Evolutionary conservation across 2,888 invertebrate species (phyloP).

Genomic region (Tenodera sinensis): DNA sequence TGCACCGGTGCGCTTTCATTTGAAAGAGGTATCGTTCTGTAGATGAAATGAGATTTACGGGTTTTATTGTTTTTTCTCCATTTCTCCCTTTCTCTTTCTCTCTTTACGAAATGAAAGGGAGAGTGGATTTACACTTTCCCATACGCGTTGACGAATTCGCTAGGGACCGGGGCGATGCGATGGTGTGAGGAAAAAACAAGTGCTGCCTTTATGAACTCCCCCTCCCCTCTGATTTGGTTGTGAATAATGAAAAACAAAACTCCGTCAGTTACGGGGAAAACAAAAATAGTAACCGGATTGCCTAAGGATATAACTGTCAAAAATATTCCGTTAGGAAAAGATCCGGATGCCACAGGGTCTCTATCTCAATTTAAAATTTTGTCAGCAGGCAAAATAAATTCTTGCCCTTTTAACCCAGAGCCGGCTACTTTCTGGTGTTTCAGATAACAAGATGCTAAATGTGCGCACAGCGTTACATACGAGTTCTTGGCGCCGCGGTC

Average conservation of each 20-base stretch:
- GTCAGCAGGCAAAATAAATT: neutral
- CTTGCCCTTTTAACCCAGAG: too few relatives aligned
- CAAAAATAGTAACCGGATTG: neutral
- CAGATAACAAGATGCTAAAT: too few relatives aligned
- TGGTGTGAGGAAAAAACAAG: neutral
- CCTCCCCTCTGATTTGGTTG: neutral
- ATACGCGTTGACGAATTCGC: neutral
- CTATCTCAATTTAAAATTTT: neutral
- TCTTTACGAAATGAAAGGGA: neutral
- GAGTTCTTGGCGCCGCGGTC: too few relatives aligned
- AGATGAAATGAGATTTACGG: neutral
- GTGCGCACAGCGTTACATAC: too few relatives aligned
- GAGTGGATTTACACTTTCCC: neutral
- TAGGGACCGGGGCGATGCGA: neutral
- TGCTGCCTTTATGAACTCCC: neutral
- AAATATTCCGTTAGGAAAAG: neutral
- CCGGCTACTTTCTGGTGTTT: too few relatives aligned
- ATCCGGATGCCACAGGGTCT: neutral
- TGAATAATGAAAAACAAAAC: neutral
- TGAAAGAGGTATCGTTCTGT: neutral
- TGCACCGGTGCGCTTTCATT: neutral
- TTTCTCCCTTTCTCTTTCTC: neutral
- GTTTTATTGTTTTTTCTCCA: neutral
- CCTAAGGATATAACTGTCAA: neutral
- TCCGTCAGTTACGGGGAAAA: neutral